A percentile compares a stretch with the other conserved stretches of the same genome.
Evolutionary conservation across 2,888 invertebrate species (phyloP).

Genomic region (Chironomus tentans): DNA sequence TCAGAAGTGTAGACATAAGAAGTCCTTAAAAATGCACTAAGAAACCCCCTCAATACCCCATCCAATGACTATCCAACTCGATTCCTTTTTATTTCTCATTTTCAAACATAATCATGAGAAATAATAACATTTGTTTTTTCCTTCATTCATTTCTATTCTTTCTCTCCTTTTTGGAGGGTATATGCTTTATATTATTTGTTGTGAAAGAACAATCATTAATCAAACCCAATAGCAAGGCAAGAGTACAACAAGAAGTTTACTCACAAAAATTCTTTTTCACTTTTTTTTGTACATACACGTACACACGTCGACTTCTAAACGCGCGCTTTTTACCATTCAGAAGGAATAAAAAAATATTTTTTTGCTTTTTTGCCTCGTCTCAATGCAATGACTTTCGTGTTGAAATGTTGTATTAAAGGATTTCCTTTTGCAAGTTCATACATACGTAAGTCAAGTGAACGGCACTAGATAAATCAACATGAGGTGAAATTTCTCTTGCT

Average conservation of each 20-base stretch:
- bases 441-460: neutral
- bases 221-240: neutral
- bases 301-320: neutral
- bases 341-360: neutral
- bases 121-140: constrained; percentile 23
- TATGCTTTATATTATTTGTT: neutral
- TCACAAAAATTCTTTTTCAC: neutral
- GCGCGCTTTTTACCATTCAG: no score
- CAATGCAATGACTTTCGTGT: neutral
- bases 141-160: neutral
- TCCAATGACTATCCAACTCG: neutral
- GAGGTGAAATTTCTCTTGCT: neutral
- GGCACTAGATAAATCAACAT: neutral
- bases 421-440: neutral
- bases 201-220: constrained; percentile 23
- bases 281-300: neutral
- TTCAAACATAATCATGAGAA: constrained; percentile 14
- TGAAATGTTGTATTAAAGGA: neutral
- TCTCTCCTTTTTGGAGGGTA: neutral
- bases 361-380: neutral
- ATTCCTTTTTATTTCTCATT: neutral
- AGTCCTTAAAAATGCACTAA: no score
- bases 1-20: no score
- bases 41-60: no score
- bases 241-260: constrained; percentile 7